A percentile compares a stretch with the other conserved stretches of the same genome.
phyloP scores from a whole-genome alignment of 2,113 vertebrate genomes.

The Neotoma lepida region DNA sequence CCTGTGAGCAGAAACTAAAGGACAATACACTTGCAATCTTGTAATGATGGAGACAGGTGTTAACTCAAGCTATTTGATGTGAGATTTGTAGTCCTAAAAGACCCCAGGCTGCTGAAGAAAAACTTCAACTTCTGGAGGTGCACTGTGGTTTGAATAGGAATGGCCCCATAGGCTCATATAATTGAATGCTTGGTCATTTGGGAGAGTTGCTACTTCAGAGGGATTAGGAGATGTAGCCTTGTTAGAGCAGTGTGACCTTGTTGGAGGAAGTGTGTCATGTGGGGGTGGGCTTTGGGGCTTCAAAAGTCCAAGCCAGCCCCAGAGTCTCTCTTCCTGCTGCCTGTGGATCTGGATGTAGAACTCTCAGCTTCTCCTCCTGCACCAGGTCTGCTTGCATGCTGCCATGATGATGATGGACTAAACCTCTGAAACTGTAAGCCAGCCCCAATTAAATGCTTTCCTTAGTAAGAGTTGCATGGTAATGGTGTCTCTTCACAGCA shows the following conservation, averaged over 20 bases:
- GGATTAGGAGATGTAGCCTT: neutral
- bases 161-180: neutral
- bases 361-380: neutral
- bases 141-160: neutral
- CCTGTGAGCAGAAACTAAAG: neutral
- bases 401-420: neutral
- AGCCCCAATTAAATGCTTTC: neutral
- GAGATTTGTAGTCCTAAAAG: neutral
- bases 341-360: neutral
- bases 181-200: neutral
- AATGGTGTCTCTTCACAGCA: neutral
- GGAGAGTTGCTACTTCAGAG: neutral
- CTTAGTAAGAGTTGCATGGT: neutral
- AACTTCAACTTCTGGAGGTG: neutral
- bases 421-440: neutral
- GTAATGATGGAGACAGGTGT: neutral
- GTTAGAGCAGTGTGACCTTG: neutral
- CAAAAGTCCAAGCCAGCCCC: neutral
- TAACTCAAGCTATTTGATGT: neutral
- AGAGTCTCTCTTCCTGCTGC: neutral
- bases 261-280: neutral
- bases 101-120: neutral
- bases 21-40: neutral
- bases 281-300: neutral
- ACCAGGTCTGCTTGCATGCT: neutral